Evolutionary conservation across 2,888 invertebrate genomes (phyloP), one percentile per base, ranked within the genome.

Genomic region (Monopis laevigella): DNA sequence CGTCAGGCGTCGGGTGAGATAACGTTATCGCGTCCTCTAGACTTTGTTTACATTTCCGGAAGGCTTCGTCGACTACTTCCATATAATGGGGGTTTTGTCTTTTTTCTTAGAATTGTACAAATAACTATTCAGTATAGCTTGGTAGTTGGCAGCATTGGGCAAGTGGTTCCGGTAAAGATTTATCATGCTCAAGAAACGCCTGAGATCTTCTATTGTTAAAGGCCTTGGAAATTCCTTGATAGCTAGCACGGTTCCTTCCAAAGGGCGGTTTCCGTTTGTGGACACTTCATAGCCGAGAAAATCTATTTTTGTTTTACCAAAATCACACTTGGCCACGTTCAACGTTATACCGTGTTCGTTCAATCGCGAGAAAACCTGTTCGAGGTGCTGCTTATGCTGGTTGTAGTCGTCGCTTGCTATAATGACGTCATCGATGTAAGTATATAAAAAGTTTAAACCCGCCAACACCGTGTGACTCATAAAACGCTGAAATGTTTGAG

Each of bases 81-180:
- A 57, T 0, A 34, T 3, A 0, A 59, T 38, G 2, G 8, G 7
- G 1, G 46, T 41, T 7, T 49, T 48, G 14, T 53, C 54, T 8
- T 51, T 48, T 41, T 47, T 50, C 3, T 45, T 47, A 1, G 41
- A 18, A 1, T 48, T 51, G 6, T 43, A 21, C n/a, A 56, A 44
- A 11, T 51, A 40, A 1, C 43, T 32, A 30, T 53, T 46, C 2
- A 62, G 48, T 6, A 55, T 53, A 0, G 53, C 48, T 43, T 58
- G 59, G 3, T 45, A 41, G 19, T 46, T 16, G 0, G 61, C 59
- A 10, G 59, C 55, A 1, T 55, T 39, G 3, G 52, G 54, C 2
- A 65, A 47, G 42, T 52, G 60, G 6, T 53, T 36, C 3, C 60
- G 42, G 28, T 63, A 65, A 48, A 60, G 63, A 44, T 62, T 66